These are phyloP conservation scores for Caenorhabditis elegans DNA, from an alignment of 1,140 invertebrate species.

Conservation along the genomic window DNA sequence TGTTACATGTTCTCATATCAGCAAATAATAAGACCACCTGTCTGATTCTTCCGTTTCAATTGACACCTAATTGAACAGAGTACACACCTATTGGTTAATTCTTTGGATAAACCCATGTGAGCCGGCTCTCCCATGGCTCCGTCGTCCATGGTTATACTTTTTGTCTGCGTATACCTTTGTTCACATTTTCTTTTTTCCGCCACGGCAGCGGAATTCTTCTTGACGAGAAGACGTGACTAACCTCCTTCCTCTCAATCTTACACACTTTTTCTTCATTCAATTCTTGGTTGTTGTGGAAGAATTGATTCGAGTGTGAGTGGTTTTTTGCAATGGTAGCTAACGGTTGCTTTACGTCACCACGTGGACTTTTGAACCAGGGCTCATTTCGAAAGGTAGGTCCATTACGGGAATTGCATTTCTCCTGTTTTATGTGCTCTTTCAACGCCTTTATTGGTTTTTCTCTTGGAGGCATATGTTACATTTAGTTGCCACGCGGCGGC, in stretches of 20 bases:
- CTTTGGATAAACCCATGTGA: neutral
- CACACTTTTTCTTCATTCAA: neutral
- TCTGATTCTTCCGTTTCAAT: too few species aligned
- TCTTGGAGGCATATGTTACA: neutral
- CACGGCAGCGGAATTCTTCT: neutral
- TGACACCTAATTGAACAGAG: neutral
- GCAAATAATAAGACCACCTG: too few species aligned
- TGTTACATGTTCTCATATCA: too few species aligned
- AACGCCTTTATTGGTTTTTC: neutral
- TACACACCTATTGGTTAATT: neutral
- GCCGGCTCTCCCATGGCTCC: neutral
- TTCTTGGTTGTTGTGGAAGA: slow-evolving; percentile 14
- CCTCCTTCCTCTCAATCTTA: neutral
- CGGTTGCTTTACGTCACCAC: slow-evolving; percentile 34
- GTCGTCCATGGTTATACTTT: slow-evolving; percentile 13
- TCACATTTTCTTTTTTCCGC: neutral
- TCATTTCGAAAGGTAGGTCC: slow-evolving; percentile 33
- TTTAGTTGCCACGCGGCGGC: neutral
- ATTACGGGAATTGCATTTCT: neutral
- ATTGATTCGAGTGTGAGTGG: slow-evolving; percentile 9
- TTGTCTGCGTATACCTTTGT: slow-evolving; percentile 27
- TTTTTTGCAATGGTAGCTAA: slow-evolving; percentile 32
- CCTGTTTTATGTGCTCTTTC: neutral
- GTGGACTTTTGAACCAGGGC: slow-evolving; percentile 25
- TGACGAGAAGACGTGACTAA: slow-evolving; percentile 17